Evolutionary conservation across 2,797 vertebrate genomes (phyloP).

Genomic region (Hydrocynus forskahlii): DNA sequence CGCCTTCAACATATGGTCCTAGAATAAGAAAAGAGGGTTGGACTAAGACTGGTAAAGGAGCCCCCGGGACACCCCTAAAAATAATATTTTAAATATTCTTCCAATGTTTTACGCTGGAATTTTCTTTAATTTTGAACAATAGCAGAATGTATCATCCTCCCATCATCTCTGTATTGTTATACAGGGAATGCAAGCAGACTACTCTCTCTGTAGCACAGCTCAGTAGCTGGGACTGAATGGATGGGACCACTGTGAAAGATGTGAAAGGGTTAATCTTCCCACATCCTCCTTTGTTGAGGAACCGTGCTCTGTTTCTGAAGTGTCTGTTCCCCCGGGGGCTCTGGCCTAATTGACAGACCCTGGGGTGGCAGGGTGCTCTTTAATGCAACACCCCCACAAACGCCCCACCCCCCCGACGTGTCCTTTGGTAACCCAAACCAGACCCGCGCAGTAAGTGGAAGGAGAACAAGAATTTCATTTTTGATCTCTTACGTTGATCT

Average conservation of each 20-base stretch:
- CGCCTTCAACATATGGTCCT: no score
- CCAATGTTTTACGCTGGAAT: no score
- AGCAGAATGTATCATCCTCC: no score
- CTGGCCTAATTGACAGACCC: conserved; percentile 40
- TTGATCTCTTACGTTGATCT: background rate
- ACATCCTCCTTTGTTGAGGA: conserved; percentile 52
- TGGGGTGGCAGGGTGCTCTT: conserved; percentile 6
- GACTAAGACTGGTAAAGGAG: no score
- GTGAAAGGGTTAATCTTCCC: conserved; percentile 53
- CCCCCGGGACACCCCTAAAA: no score
- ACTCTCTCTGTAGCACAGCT: conserved; percentile 12
- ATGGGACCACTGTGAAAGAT: conserved; percentile 31
- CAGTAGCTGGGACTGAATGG: conserved; percentile 20
- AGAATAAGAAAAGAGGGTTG: no score
- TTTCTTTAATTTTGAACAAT: no score
- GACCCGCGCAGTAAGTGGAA: background rate
- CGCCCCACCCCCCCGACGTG: background rate
- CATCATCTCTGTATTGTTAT: background rate
- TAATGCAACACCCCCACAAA: background rate
- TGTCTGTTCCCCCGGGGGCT: conserved; percentile 35
- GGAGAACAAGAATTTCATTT: background rate
- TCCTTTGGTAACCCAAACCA: conserved; percentile 5
- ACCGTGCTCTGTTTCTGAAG: conserved; percentile 42
- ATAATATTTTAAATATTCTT: no score
- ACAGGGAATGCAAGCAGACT: conserved; percentile 37